Evolutionary conservation across 2,113 vertebrate genomes (phyloP).

Genomic region (Stercorarius parasiticus): DNA sequence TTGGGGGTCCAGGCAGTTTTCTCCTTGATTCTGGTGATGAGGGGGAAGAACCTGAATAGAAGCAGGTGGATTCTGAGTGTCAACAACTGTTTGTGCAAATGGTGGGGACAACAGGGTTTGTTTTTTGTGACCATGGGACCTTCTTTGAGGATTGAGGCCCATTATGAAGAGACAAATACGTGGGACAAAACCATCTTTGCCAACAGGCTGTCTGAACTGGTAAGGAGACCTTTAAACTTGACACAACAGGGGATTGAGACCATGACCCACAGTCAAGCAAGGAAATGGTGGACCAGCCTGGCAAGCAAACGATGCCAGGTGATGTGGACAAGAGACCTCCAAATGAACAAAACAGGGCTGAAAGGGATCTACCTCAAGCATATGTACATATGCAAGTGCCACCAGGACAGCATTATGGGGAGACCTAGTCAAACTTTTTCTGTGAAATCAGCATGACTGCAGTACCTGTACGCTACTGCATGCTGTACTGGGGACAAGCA

Average conservation of each 20-base stretch:
- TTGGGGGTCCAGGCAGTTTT: neutral
- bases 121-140: neutral
- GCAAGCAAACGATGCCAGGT: neutral
- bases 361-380: neutral
- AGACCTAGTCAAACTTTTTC: neutral
- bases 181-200: neutral
- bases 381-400: neutral
- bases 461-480: neutral
- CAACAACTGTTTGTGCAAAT: neutral
- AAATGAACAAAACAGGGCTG: neutral
- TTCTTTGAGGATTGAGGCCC: neutral
- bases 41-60: rapidly evolving
- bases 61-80: neutral
- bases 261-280: neutral
- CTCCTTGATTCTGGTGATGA: neutral
- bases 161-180: neutral
- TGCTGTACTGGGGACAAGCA: neutral
- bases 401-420: neutral
- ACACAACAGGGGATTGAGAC: too few species aligned
- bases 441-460: neutral
- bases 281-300: neutral
- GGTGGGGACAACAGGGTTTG: rapidly evolving
- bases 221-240: neutral
- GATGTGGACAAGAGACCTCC: rapidly evolving
- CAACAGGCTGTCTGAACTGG: neutral